A percentile compares a stretch with the other conserved stretches of the same genome.
Conservation (phyloP, 1,140 invertebrate species). For the Platorchestia sp. region DNA sequence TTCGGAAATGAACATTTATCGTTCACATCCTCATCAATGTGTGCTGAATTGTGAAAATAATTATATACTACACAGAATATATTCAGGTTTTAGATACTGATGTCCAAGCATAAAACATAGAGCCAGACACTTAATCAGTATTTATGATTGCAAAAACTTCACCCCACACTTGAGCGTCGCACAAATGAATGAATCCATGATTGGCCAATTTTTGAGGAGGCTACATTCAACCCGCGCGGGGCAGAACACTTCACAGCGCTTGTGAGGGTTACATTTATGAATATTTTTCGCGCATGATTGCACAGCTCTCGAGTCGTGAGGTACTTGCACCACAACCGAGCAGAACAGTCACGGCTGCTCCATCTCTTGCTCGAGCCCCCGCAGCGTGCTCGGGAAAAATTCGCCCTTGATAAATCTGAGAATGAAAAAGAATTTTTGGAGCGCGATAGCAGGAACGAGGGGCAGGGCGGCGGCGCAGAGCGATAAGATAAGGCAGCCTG, state of each 20-base stretch:
- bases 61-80: background rate
- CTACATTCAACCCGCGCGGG: background rate
- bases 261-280: background rate
- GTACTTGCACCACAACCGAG: background rate
- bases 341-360: background rate
- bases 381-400: background rate
- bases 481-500: conserved; percentile 7
- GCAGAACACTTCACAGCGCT: background rate
- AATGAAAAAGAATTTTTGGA: conserved; percentile 26
- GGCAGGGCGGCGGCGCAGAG: background rate
- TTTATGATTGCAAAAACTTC: background rate
- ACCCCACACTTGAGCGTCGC: background rate
- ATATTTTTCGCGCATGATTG: background rate
- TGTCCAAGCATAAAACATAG: background rate
- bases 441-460: conserved; percentile 25
- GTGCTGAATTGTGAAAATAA: background rate
- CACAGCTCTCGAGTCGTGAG: background rate
- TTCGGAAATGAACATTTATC: too few relatives aligned
- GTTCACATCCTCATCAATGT: too few relatives aligned
- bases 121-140: background rate
- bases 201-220: background rate
- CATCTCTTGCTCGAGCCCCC: background rate
- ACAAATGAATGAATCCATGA: background rate
- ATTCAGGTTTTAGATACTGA: background rate
- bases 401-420: conserved; percentile 14